Percentiles rank a stretch among this genome's conserved stretches.
Evolutionary conservation across 2,888 invertebrate genomes (phyloP).

Genomic region (Phrixothrix hirtus): DNA sequence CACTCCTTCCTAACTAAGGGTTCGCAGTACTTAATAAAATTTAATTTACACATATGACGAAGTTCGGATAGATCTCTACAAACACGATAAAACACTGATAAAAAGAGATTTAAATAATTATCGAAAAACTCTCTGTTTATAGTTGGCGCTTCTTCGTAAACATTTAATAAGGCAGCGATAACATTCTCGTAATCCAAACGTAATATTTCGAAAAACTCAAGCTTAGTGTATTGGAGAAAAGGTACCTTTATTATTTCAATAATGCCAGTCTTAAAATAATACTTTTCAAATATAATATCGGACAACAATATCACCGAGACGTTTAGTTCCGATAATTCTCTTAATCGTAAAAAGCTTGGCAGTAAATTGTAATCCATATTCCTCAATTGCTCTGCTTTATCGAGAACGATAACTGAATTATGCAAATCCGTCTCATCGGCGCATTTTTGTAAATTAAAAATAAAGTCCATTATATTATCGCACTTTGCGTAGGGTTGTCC

Average conservation of each 20-base stretch:
- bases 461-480: conserved; percentile 71
- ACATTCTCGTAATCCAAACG: conserved; percentile 50
- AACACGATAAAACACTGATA: conserved; percentile 81
- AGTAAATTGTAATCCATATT: conserved; percentile 75
- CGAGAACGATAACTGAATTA: conserved; percentile 71
- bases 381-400: conserved; percentile 79
- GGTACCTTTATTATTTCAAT: conserved; percentile 73
- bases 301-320: conserved; percentile 78
- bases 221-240: conserved; percentile 81
- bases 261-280: conserved; percentile 69
- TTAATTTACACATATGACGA: conserved; percentile 75
- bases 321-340: conserved; percentile 72
- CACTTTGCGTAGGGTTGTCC: conserved; percentile 60
- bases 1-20: conserved; percentile 73
- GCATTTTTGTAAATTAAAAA: conserved; percentile 50
- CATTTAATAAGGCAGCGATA: conserved; percentile 37
- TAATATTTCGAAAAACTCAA: conserved; percentile 64
- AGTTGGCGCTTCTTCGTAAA: conserved; percentile 37
- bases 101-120: conserved; percentile 79
- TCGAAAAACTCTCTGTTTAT: conserved; percentile 65
- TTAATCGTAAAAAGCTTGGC: conserved; percentile 71
- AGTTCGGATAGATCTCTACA: conserved; percentile 86
- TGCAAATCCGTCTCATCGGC: conserved; percentile 50
- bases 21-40: conserved; percentile 77
- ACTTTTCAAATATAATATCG: conserved; percentile 81